Conservation (phyloP, 2,113 vertebrate species). For the Meles meles region DNA sequence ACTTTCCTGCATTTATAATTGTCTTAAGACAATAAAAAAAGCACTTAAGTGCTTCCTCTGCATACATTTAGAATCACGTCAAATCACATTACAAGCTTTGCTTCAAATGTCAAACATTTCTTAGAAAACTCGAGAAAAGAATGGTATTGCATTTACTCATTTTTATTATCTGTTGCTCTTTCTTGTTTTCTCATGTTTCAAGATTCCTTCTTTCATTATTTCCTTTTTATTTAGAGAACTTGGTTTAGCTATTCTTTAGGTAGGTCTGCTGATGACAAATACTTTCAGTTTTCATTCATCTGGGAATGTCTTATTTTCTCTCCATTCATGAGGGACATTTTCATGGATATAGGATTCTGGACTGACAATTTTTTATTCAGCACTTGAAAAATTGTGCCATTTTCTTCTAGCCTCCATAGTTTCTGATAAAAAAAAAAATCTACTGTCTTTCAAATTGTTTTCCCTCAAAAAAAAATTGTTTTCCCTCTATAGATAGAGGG, state of each 20-base stretch:
- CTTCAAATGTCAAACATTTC: neutral
- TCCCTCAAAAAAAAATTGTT: neutral
- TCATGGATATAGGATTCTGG: neutral
- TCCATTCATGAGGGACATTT: neutral
- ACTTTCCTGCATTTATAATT: neutral
- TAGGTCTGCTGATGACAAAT: neutral
- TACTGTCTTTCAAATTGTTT: neutral
- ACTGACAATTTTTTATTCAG: neutral
- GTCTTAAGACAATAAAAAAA: too few relatives aligned
- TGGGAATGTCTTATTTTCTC: neutral
- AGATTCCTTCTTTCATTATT: slow-evolving; percentile 17
- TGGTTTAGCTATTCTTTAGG: neutral
- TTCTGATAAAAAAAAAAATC: neutral
- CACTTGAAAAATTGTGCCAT: neutral
- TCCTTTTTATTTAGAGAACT: neutral
- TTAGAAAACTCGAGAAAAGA: neutral
- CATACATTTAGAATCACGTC: neutral
- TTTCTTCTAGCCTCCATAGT: neutral
- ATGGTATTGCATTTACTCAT: neutral
- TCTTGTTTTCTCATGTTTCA: neutral
- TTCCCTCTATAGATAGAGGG: neutral
- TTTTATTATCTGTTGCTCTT: neutral
- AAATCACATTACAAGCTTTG: neutral
- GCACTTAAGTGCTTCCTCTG: neutral
- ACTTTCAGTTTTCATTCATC: neutral